Percentiles rank a stretch among this genome's conserved stretches.
Conservation (phyloP, 30 jellyfish, hydroid and myxozoan genomes). For the Aurelia aurita region DNA sequence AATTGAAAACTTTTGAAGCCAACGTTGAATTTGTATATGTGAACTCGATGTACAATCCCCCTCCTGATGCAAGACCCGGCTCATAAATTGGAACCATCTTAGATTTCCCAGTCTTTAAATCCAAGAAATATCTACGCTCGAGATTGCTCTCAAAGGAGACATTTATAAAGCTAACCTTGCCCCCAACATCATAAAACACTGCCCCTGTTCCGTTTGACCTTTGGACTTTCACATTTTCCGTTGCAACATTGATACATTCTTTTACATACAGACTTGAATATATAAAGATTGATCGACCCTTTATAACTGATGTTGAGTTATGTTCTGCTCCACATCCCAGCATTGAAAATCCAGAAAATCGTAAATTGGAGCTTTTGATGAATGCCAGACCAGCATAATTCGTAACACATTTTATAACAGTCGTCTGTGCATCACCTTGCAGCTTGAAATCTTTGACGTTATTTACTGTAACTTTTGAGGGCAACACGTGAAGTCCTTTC, state of each 20-base stretch:
- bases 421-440: not conserved
- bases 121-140: not conserved
- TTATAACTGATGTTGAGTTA: slow-evolving; percentile 22
- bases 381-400: slow-evolving; percentile 51
- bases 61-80: slow-evolving; percentile 62
- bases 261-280: slow-evolving; percentile 33
- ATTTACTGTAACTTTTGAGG: not conserved
- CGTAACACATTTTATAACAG: not conserved
- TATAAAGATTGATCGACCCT: slow-evolving; percentile 6
- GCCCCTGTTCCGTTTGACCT: slow-evolving; percentile 60
- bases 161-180: slow-evolving; percentile 19
- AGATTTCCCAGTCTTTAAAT: not conserved
- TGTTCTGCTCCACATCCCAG: slow-evolving; percentile 44
- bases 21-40: slow-evolving; percentile 3
- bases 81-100: not conserved
- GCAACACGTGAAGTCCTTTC: slow-evolving; percentile 21
- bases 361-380: slow-evolving; percentile 10
- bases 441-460: slow-evolving; percentile 6
- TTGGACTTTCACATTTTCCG: slow-evolving; percentile 7
- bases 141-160: slow-evolving; percentile 10
- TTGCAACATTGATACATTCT: slow-evolving; percentile 10
- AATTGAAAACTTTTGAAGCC: slow-evolving; percentile 1
- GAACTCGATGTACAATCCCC: slow-evolving; percentile 74
- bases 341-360: slow-evolving; percentile 6
- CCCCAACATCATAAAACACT: slow-evolving; percentile 58